Evolutionary conservation across 2,113 vertebrate species (phyloP).

Genomic region (Spea multiplicata): DNA sequence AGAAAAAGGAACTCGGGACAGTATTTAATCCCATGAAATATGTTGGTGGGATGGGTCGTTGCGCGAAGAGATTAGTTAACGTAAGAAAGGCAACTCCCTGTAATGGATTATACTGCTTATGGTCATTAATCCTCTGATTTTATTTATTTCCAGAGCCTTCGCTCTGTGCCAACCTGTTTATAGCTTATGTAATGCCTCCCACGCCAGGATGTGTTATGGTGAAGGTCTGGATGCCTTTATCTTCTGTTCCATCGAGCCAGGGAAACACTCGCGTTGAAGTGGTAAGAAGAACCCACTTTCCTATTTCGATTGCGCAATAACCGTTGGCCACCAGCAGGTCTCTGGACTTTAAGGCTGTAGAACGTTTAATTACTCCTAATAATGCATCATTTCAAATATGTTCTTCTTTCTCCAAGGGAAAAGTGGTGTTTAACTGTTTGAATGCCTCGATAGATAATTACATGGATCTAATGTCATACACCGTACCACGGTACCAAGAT

Average conservation of each 20-base stretch:
- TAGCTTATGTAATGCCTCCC: not conserved
- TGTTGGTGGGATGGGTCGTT: too few relatives aligned
- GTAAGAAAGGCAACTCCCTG: too few relatives aligned
- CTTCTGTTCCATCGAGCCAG: not conserved
- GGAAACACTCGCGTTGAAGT: not conserved
- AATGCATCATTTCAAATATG: too few relatives aligned
- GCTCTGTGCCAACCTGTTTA: conserved; percentile 18
- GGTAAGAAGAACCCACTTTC: not conserved
- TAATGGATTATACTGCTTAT: too few relatives aligned
- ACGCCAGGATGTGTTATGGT: not conserved
- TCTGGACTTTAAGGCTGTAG: too few relatives aligned
- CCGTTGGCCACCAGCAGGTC: too few relatives aligned
- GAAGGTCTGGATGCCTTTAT: conserved; percentile 8
- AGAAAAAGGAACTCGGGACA: too few relatives aligned
- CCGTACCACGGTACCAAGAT: conserved; percentile 30
- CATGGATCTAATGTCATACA: conserved; percentile 57
- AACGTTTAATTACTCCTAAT: too few relatives aligned
- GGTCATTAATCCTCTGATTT: too few relatives aligned
- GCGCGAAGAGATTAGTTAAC: too few relatives aligned
- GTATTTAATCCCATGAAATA: too few relatives aligned
- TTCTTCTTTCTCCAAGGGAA: conserved; percentile 56
- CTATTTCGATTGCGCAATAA: too few relatives aligned
- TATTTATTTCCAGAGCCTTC: conserved; percentile 11
- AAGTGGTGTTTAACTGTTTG: conserved; percentile 65
- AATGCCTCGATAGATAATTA: conserved; percentile 54